A percentile compares a stretch with the other conserved stretches of the same genome.
Conservation (phyloP, 2,888 invertebrate genomes). For the Drosophila gaucha region DNA sequence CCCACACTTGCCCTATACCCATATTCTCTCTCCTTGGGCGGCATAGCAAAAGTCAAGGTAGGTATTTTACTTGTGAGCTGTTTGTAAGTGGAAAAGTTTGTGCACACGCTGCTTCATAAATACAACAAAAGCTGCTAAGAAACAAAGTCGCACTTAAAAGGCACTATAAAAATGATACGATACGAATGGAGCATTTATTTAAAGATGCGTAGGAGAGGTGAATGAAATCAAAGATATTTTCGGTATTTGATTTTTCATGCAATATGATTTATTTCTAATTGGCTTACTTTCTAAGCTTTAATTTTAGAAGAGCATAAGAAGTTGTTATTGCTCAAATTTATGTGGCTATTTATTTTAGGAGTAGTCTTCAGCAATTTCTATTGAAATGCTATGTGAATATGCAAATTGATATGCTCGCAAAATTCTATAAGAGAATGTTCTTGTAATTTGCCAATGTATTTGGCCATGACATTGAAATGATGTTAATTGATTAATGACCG, state of each 20-base stretch:
- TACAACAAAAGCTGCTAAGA: slow-evolving; percentile 20
- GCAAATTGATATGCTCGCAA: neutral
- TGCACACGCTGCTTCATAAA: slow-evolving; percentile 65
- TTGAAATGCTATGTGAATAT: slow-evolving; percentile 36
- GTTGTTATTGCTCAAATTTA: neutral
- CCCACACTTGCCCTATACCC: neutral
- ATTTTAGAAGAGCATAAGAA: neutral
- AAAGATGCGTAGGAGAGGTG: too few species aligned
- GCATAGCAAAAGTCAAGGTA: slow-evolving; percentile 69
- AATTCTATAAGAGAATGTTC: neutral
- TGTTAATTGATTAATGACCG: slow-evolving; percentile 39
- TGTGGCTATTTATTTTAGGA: neutral
- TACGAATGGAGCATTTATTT: neutral
- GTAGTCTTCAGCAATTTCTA: slow-evolving; percentile 47
- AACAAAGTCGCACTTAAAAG: slow-evolving; percentile 41
- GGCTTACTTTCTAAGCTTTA: neutral
- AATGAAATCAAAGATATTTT: too few species aligned
- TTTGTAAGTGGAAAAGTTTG: slow-evolving; percentile 74
- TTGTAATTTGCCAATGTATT: slow-evolving; percentile 8
- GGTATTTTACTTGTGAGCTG: slow-evolving; percentile 67
- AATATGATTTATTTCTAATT: neutral
- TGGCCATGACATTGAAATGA: slow-evolving; percentile 33
- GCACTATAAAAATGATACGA: slow-evolving; percentile 8
- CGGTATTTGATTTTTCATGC: too few species aligned
- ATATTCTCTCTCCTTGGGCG: slow-evolving; percentile 33